Percentiles rank a stretch among this genome's conserved stretches.
phyloP scores from a whole-genome alignment of 2,113 vertebrate genomes.

The Epinephelus cyanopodus region DNA sequence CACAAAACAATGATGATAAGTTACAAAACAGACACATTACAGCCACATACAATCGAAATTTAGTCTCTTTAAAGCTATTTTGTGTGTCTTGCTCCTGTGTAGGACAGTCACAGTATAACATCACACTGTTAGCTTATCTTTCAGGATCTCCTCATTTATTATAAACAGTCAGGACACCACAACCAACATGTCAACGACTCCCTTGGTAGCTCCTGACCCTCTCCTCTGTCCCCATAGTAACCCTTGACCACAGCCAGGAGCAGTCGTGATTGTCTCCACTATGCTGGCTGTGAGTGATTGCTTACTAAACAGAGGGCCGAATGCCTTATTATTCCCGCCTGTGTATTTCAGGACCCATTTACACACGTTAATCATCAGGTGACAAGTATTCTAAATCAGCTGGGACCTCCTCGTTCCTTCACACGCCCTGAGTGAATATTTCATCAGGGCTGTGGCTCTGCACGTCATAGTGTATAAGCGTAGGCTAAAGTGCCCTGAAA shows the following conservation, averaged over 20 bases:
- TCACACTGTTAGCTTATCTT: constrained; percentile 11
- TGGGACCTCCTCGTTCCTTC: background rate
- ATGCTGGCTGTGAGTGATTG: constrained; percentile 24
- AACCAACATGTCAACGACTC: background rate
- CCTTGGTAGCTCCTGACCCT: constrained; percentile 25
- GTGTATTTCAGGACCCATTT: constrained; percentile 56
- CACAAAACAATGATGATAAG: no score
- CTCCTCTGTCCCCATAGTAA: constrained; percentile 55
- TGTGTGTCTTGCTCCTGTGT: no score
- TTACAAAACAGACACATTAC: no score
- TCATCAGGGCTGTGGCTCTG: constrained; percentile 39
- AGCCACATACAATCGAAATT: no score
- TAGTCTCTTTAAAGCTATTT: no score
- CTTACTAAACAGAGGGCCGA: constrained; percentile 43
- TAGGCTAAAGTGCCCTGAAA: constrained; percentile 30
- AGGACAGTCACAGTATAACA: background rate
- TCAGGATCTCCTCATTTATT: constrained; percentile 15
- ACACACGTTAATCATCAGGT: constrained; percentile 54
- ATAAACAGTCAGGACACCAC: constrained; percentile 17
- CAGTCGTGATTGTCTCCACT: background rate
- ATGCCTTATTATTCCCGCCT: constrained; percentile 52
- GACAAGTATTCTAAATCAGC: constrained; percentile 46
- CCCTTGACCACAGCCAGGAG: constrained; percentile 44
- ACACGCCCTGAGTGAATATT: constrained; percentile 53
- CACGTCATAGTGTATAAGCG: constrained; percentile 33